Conservation (phyloP, 1,140 invertebrate species). For the Drosophila grimshawi region DNA sequence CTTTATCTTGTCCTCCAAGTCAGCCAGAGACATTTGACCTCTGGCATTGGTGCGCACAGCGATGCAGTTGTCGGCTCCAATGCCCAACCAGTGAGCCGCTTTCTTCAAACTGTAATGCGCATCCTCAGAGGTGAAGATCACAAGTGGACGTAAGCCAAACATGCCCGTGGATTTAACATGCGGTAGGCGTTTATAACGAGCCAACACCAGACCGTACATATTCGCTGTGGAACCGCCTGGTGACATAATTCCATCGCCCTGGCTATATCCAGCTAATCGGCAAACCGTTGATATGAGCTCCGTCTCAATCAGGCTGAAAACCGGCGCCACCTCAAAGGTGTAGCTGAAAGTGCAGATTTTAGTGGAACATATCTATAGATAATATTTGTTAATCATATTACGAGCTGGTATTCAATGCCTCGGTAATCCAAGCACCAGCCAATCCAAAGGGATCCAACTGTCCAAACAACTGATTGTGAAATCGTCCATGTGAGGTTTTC, state of each 20-base stretch:
- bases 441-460: constrained; percentile 90
- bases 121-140: constrained; percentile 91
- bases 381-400: constrained; percentile 78
- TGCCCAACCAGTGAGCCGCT: constrained; percentile 91
- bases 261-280: constrained; percentile 88
- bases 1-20: constrained; percentile 86
- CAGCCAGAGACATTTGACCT: constrained; percentile 88
- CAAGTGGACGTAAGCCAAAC: constrained; percentile 86
- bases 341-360: constrained; percentile 85
- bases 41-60: constrained; percentile 88
- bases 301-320: constrained; percentile 89
- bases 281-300: constrained; percentile 88
- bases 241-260: constrained; percentile 90
- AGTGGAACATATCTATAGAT: constrained; percentile 6
- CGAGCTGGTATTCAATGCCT: constrained; percentile 92
- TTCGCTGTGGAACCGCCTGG: constrained; percentile 96
- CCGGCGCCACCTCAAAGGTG: constrained; percentile 92
- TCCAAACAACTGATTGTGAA: constrained; percentile 92
- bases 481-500: constrained; percentile 89
- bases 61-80: constrained; percentile 91
- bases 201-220: constrained; percentile 92
- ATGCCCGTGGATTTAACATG: constrained; percentile 90
- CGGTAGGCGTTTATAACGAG: constrained; percentile 90
- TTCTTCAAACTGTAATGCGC: constrained; percentile 95
- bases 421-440: constrained; percentile 90